A percentile compares a stretch with the other conserved stretches of the same genome.
phyloP scores from a whole-genome alignment of 1,140 invertebrate genomes.

The Asbolus verrucosus region DNA sequence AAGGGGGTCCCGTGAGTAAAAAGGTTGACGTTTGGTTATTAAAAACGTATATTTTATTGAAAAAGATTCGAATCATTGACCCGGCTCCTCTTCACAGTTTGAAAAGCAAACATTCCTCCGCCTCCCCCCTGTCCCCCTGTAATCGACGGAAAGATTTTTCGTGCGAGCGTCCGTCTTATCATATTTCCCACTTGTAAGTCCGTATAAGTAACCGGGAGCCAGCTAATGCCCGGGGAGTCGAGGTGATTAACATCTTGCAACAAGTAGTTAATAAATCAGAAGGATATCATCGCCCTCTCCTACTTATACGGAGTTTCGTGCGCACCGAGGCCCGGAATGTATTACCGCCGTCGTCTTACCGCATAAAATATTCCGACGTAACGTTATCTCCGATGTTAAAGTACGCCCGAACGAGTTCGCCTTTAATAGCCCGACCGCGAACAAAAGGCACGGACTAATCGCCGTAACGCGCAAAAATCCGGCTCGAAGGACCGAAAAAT shows the following conservation, averaged over 20 bases:
- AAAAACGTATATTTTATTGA: too few species aligned
- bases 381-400: conserved; percentile 15
- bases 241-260: conserved; percentile 57
- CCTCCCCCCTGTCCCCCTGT: too few species aligned
- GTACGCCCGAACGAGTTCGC: conserved; percentile 16
- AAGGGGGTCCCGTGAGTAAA: too few species aligned
- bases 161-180: neutral
- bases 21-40: too few species aligned
- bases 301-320: conserved; percentile 49
- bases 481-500: too few species aligned
- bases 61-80: too few species aligned
- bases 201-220: conserved; percentile 31
- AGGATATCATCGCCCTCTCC: conserved; percentile 52
- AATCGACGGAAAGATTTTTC: too few species aligned
- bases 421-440: conserved; percentile 8
- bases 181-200: conserved; percentile 1
- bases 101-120: too few species aligned
- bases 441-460: conserved; percentile 19
- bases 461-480: neutral
- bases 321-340: conserved; percentile 34
- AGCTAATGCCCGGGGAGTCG: conserved; percentile 45
- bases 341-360: conserved; percentile 36
- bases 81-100: too few species aligned
- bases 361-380: conserved; percentile 28
- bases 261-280: conserved; percentile 57